A percentile compares a stretch with the other conserved stretches of the same genome.
Evolutionary conservation across 2,888 invertebrate species (phyloP).

Genomic region (Argyresthia albistria): DNA sequence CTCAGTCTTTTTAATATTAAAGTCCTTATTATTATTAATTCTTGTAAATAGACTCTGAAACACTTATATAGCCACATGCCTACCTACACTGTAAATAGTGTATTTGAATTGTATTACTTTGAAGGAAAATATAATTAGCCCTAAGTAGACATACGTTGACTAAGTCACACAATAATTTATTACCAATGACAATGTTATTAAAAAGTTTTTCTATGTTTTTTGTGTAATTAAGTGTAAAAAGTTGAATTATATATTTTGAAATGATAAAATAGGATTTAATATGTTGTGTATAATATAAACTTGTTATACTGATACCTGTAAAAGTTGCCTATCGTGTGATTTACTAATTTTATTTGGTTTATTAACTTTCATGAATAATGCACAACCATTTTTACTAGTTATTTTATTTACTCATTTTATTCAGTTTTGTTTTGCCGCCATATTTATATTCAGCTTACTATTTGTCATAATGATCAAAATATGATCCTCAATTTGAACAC

Average conservation of each 20-base stretch:
- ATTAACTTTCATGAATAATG: slow-evolving; percentile 12
- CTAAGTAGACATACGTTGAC: slow-evolving; percentile 50
- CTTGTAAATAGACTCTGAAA: background rate
- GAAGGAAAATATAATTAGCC: slow-evolving; percentile 16
- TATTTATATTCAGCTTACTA: no score
- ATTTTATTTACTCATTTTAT: slow-evolving; percentile 1
- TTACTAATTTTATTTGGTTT: slow-evolving; percentile 32
- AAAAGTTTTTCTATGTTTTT: slow-evolving; percentile 44
- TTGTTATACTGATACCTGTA: slow-evolving; percentile 20
- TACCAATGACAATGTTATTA: slow-evolving; percentile 69
- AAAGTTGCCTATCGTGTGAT: slow-evolving; percentile 55
- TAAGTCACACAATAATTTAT: slow-evolving; percentile 71
- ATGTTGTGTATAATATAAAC: slow-evolving; percentile 27
- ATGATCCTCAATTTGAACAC: no score
- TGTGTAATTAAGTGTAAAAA: slow-evolving; percentile 46
- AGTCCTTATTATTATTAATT: slow-evolving; percentile 23
- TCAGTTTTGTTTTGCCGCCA: background rate
- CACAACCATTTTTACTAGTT: background rate
- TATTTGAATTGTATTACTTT: slow-evolving; percentile 2
- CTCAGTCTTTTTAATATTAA: slow-evolving; percentile 27
- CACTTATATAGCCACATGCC: background rate
- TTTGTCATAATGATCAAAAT: no score
- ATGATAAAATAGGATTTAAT: slow-evolving; percentile 34
- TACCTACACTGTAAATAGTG: background rate
- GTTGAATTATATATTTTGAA: slow-evolving; percentile 42